These are phyloP conservation scores for Squalus acanthias DNA, from an alignment of 2,797 vertebrate species.

Conservation along the genomic window DNA sequence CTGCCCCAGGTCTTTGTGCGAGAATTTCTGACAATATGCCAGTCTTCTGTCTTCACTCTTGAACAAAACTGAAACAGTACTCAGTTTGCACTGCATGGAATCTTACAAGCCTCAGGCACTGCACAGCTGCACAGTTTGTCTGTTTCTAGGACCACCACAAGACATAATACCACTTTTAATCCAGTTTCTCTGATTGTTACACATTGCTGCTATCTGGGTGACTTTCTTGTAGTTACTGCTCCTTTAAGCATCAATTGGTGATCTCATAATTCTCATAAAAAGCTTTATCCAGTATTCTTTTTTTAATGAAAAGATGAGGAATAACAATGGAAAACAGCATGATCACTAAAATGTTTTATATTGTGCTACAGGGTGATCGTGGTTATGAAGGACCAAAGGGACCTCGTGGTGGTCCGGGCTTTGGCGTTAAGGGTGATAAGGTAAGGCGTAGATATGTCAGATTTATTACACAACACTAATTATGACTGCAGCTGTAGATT, in stretches of 20 bases:
- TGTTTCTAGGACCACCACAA: background rate
- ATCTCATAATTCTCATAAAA: background rate
- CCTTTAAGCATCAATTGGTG: background rate
- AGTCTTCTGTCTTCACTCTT: conserved; percentile 18
- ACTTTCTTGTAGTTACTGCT: background rate
- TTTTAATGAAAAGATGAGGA: background rate
- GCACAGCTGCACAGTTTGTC: background rate
- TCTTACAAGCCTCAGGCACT: background rate
- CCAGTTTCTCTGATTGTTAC: background rate
- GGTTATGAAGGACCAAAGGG: conserved; percentile 76
- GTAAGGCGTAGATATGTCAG: conserved; percentile 62
- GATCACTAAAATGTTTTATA: background rate
- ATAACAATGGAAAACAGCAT: background rate
- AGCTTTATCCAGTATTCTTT: background rate
- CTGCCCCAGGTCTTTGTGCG: background rate
- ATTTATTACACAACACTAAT: background rate
- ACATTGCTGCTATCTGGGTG: background rate
- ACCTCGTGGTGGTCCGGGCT: conserved; percentile 68
- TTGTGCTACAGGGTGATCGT: conserved; percentile 67
- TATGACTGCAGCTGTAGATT: background rate
- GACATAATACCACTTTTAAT: background rate
- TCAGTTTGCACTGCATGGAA: background rate
- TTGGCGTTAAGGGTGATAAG: conserved; percentile 80
- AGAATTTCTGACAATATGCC: background rate
- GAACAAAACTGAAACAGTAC: conserved; percentile 22